Evolutionary conservation across 1,140 invertebrate species (phyloP), one percentile per base, ranked within the genome.

Genomic region (Planococcus citri): DNA sequence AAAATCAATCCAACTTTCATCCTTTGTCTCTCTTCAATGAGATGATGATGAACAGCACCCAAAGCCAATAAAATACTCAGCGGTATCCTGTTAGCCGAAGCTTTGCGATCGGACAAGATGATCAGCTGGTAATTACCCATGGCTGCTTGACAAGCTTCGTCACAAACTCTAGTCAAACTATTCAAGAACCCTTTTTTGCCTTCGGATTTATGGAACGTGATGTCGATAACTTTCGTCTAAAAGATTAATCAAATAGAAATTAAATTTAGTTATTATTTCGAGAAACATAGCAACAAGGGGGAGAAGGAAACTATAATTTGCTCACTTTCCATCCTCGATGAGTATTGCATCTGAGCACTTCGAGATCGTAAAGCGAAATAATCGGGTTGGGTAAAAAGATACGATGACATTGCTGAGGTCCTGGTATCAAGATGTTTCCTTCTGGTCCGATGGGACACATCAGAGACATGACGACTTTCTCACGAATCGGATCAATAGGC

Each of bases 401-500:
- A 27, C 97, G 85, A 77, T 94, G 90, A 60, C 96, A 94, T 80
- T 98, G 95, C 73, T 89, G 80, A 0, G 89, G 84, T 75, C 86
- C 88, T 2, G 97, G 94, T 74, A 96, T 86, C 70, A 99, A 81
- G 70, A 98, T 91, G 79, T 99, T 99, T 0, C 88, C 88, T 76
- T 96, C 94, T 0, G 97, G 96, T 1, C 91, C 91, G 75, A 94
- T 88, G 0, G 91, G 91, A 75, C 90, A 92, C 71, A 93, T 86
- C 76, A 99, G 80, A 0, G 95, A 97, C 95, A 99, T 99, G 68
- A 99, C 95, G 72, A 98, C 92, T 78, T 93, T 94, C 80, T 99
- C 97, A 74, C 97, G 87, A 83, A 99, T 98, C 41, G 97, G 97
- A 85, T 99, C 97, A 73, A 99, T 98, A 3, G 97, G 96, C n/a